Base-by-base conservation (phyloP, 2,797 vertebrate species). In the Dermochelys coriacea region DNA sequence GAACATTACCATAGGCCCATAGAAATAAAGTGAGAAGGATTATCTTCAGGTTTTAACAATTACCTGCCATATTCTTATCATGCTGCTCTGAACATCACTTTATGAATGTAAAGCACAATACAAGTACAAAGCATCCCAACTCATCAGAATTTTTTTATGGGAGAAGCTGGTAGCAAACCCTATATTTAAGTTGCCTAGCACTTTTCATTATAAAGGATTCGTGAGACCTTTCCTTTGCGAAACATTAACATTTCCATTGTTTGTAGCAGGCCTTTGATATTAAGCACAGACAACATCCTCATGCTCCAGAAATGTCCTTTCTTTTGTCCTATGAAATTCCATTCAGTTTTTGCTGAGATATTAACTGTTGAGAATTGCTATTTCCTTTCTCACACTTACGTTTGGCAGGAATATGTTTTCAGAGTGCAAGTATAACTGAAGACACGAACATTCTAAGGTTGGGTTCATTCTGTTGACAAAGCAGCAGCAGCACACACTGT, bases 161-260 rank as follows among this genome's bases (percentile, higher is more conserved):
- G 80, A 55, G 78, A 83, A 93, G 80, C 75, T 91, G 74, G 68
- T 91, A 86, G 82, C 95, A 90, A 80, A 21, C 47, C 75, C 6
- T 8, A 11, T 51, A 61, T 8, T 21, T 57, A 25, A 78, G 64
- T 83, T 82, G 37, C 74, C 61, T 88, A 57, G 34, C 51, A 41
- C 50, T 68, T 93, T 64, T 49, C 88, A 77, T 16, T 88, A 45
- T 49, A 64, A 86, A 88, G 91, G 88, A 84, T 82, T 95, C 37
- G 89, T 85, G 14, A 61, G 47, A 34, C 47, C 80, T 94, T 94
- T 90, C 83, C 81, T 88, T 84, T 14, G 74, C 86, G 55, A 14
- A 34, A 49, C 90, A 54, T 81, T 12, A 61, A 34, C 37, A 27
- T 12, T 55, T 45, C 71, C 92, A 82, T 87, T 88, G 14, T 78